phyloP scores from a whole-genome alignment of 2,888 invertebrate species.

The Drosophila paranaensis region DNA sequence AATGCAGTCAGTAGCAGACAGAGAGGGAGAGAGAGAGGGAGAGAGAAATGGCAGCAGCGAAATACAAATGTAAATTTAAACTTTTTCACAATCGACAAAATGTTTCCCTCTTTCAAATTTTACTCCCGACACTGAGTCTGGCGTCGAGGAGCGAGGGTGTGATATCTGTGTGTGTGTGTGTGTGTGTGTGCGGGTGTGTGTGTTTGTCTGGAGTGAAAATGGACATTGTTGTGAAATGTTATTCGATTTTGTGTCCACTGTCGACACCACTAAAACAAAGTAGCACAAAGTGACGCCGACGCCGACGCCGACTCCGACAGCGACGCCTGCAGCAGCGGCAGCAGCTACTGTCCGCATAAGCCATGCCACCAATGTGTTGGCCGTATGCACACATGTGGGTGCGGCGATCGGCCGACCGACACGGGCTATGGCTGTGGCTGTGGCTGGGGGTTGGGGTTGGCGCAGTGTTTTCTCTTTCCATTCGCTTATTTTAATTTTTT shows the following conservation, averaged over 20 bases:
- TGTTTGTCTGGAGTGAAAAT: slow-evolving; percentile 49
- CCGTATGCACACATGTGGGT: slow-evolving; percentile 64
- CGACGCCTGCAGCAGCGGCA: background rate
- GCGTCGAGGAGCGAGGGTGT: slow-evolving; percentile 45
- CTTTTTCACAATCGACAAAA: slow-evolving; percentile 69
- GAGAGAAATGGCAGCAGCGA: slow-evolving; percentile 54
- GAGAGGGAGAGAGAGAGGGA: background rate
- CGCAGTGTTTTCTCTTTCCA: slow-evolving; percentile 57
- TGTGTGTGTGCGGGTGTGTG: background rate
- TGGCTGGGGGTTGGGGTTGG: slow-evolving; percentile 5
- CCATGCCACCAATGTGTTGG: slow-evolving; percentile 44
- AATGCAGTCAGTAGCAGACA: slow-evolving; percentile 37
- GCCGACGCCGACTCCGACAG: background rate
- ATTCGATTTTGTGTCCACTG: slow-evolving; percentile 73
- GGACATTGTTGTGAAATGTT: slow-evolving; percentile 80
- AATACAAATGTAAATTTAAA: slow-evolving; percentile 73
- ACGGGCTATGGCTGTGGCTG: slow-evolving; percentile 12
- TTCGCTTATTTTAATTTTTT: slow-evolving; percentile 73
- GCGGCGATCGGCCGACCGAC: slow-evolving; percentile 71
- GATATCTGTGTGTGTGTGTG: slow-evolving; percentile 16
- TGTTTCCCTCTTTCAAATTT: slow-evolving; percentile 10
- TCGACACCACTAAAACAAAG: slow-evolving; percentile 72
- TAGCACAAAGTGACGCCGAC: slow-evolving; percentile 44
- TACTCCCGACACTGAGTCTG: slow-evolving; percentile 45
- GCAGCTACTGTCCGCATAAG: slow-evolving; percentile 44